Base-by-base conservation (phyloP, 2,888 invertebrate species). In the Zaprionus bogoriensis region DNA sequence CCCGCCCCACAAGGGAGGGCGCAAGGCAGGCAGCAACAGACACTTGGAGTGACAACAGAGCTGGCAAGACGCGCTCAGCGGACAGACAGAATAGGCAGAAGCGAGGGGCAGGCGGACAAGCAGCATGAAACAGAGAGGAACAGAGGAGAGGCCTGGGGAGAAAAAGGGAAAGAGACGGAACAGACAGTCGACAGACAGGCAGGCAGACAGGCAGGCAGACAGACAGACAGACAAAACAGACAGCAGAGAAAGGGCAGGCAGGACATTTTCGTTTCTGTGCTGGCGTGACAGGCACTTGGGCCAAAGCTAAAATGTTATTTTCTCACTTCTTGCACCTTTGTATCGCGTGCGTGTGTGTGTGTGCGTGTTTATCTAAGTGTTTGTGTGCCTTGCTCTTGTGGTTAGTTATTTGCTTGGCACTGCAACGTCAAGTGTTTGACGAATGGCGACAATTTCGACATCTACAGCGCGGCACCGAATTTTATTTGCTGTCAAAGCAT, bases 371-470 rank as follows among this genome's bases (percentile, higher is more conserved):
- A 22, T 22, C 1, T 28, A 10, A 20, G 32, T 63, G 46, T 30
- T 28, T 70, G 58, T 74, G 30, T 73, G 65, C 30, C 64, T 48
- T 65, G 55, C 80, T 68, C 77, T 80, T 81, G 84, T 61, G 80
- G 80, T 83, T 83, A 79, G 83, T 72, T 83, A 69, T 74, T 77
- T 77, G 62, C 57, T 36, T 55, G 44, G 44, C 5, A 9, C 36
- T 51, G 65, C 30, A 48, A 30, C 52, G 63, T 60, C 62, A 70
- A 77, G 74, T 73, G 58, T 66, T 68, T 60, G 64, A 65, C 58
- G 66, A 69, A 69, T 69, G 69, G 41, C 59, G 45, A 59, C 71
- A 53, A 63, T 60, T 53, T 55, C 39, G 22, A 10, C 9, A 10
- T 7, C 28, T 44, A 50, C 42, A 39, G 10, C 14, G 5, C 22